Percentiles rank a stretch among this genome's conserved stretches.
phyloP scores from a whole-genome alignment of 2,888 invertebrate genomes.

The Exocentrus adspersus region DNA sequence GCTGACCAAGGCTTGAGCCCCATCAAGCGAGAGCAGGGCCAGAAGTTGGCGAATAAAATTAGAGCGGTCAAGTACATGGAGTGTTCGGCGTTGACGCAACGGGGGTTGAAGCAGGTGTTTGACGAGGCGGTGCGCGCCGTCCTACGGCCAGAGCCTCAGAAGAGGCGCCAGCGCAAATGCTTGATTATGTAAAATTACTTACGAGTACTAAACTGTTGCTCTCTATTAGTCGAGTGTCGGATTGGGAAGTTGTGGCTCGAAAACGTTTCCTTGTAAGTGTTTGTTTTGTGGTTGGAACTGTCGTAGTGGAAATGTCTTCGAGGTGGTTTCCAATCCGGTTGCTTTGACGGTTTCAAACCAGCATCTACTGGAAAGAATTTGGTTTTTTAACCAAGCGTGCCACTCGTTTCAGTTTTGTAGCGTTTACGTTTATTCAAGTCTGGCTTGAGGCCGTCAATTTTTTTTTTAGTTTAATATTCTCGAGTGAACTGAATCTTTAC shows the following conservation, averaged over 20 bases:
- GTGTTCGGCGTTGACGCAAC: slow-evolving; percentile 98
- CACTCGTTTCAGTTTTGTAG: too few species aligned
- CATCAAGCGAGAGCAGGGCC: slow-evolving; percentile 96
- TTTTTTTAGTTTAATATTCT: slow-evolving; percentile 9
- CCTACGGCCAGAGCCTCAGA: slow-evolving; percentile 95
- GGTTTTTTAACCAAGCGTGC: too few species aligned
- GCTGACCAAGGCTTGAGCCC: slow-evolving; percentile 96
- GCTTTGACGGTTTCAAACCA: too few species aligned
- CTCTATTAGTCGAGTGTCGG: slow-evolving; percentile 11
- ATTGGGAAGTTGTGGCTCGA: background rate
- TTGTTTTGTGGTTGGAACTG: background rate
- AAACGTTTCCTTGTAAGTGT: background rate
- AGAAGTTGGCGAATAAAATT: slow-evolving; percentile 98
- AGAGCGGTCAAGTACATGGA: slow-evolving; percentile 99
- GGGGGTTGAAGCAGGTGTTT: slow-evolving; percentile 98
- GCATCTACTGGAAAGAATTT: too few species aligned
- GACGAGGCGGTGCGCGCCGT: slow-evolving; percentile 99
- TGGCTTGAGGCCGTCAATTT: too few species aligned
- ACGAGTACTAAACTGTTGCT: slow-evolving; percentile 11
- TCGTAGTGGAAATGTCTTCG: too few species aligned
- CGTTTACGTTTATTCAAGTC: too few species aligned
- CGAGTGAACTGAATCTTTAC: slow-evolving; percentile 24
- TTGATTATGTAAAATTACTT: slow-evolving; percentile 60
- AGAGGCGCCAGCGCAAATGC: slow-evolving; percentile 94
- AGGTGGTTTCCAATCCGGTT: too few species aligned